Base-by-base conservation (phyloP, 2,113 vertebrate species). In the Petrocephalus zakoni region DNA sequence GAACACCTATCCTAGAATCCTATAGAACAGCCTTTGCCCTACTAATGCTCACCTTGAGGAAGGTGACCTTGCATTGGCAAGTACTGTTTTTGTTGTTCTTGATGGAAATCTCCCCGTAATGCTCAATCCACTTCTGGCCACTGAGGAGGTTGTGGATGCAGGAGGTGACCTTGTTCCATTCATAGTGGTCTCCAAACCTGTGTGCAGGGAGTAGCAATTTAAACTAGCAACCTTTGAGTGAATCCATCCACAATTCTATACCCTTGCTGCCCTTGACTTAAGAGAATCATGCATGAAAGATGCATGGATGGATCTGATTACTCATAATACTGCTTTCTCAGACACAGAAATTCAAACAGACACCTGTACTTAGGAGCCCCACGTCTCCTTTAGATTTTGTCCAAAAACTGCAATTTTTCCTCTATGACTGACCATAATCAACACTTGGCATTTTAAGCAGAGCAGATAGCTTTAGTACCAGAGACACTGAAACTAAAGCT, bases 131-230 rank as follows among this genome's bases (percentile, higher is more conserved):
- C 89, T 97, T 96, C 93, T 99, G 98, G 1, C 98, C 98, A 37
- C 97, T 99, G 90, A 99, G 94, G 88, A 99, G 98, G 93, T 99
- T 99, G 92, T 99, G 98, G 91, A 99, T 97, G 91, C 98, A 99
- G 56, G 98, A 99, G 0, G 98, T 99, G 91, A 99, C 97, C 91
- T 99, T 99, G 94, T 98, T 99, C 98, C 98, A 99, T 51, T 97
- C 96, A 91, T 98, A 99, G 93, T 99, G 97, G 89, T 99, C 98
- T 84, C 96, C 96, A 89, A 94, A 97, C 89, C 96, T 96, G 68
- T n/a, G 49, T 46, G 10, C 2, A 25, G 53, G 0, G 58, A 53
- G 87, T n/a, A 47, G 29, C 9, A 17, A 53, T 42, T 19, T 78
- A 13, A 55, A 55, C 17, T 55, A 55, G 10, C 53, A 55, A 19